Percentiles rank a stretch among this genome's conserved stretches.
phyloP scores from a whole-genome alignment of 2,888 invertebrate species.

The Lasioglossum vierecki region DNA sequence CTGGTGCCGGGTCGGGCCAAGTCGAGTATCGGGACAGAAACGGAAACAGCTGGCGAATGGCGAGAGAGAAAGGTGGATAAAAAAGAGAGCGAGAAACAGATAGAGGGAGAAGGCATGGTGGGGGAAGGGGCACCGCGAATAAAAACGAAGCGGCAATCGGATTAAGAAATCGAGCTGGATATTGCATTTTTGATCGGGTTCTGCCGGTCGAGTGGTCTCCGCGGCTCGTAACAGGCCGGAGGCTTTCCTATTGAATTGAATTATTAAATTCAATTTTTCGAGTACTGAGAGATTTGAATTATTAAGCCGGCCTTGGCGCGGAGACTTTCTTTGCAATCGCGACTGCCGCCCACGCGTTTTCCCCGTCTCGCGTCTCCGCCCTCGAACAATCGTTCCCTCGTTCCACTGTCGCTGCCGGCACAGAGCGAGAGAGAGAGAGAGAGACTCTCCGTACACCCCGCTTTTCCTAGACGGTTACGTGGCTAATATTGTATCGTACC shows the following conservation, averaged over 20 bases:
- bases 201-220: conserved; percentile 69
- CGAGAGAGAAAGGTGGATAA: neutral
- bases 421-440: neutral
- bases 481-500: conserved; percentile 51
- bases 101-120: conserved; percentile 9
- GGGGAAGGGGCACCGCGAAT: conserved; percentile 39
- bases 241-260: conserved; percentile 82
- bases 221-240: conserved; percentile 75
- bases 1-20: neutral
- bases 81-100: neutral
- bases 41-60: conserved; percentile 10
- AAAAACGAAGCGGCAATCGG: conserved; percentile 77
- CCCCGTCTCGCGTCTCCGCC: neutral
- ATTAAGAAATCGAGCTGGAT: conserved; percentile 83
- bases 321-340: conserved; percentile 74
- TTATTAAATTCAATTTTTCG: conserved; percentile 84
- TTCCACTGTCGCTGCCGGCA: neutral
- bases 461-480: conserved; percentile 39
- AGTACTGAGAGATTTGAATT: conserved; percentile 83
- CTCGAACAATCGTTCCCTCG: neutral
- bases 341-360: conserved; percentile 40
- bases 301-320: conserved; percentile 78
- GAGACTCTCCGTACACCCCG: neutral
- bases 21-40: conserved; percentile 16
- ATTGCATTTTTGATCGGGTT: conserved; percentile 83